Evolutionary conservation across 2,888 invertebrate genomes (phyloP), one percentile per base, ranked within the genome.

Genomic region (Serrognathus titanus): DNA sequence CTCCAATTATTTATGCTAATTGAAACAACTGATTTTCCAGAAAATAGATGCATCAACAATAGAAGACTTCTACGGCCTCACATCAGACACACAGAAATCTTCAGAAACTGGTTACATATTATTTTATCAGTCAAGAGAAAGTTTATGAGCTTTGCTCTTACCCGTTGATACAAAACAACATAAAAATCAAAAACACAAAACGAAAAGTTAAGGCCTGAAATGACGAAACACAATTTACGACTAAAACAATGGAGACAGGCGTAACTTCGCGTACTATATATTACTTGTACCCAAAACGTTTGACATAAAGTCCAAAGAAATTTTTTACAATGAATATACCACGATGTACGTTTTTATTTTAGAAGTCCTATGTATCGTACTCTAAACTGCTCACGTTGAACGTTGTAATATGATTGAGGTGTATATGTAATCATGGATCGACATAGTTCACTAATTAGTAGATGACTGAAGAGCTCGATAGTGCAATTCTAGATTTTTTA

Each of bases 71-170:
- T 99, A 97, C 81, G 98, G 99, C 74, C 87, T 99, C 73, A 96
- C 98, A 56, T 95, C 97, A 61, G 98, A 98, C 78, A 92, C 96
- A 75, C 97, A 97, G 78, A 99, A 99, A 80, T 97, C 97, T 65
- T 98, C 98, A 39, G 99, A 99, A 82, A 98, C 99, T 53, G 99
- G 98, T 70, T 99, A 99, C 80, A 99, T 99, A 77, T 82, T 99
- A 71, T 99, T 99, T 82, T 99, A 99, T 82, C 97, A 97, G 80
- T 95, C 95, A 57, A 87, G 78, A 59, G 78, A 78, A 67, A 69
- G 69, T 63, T 69, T 69, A 68, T 69, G 69, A 69, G 65, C 65
- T 62, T 60, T 57, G 57, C 63, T 65, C 41, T 55, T 56, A 51
- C 52, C 45, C 20, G 51, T 39, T 38, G 56, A 58, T 43, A 31